These are phyloP conservation scores for Eira barbara DNA, from an alignment of 2,113 vertebrate species.

Conservation along the genomic window DNA sequence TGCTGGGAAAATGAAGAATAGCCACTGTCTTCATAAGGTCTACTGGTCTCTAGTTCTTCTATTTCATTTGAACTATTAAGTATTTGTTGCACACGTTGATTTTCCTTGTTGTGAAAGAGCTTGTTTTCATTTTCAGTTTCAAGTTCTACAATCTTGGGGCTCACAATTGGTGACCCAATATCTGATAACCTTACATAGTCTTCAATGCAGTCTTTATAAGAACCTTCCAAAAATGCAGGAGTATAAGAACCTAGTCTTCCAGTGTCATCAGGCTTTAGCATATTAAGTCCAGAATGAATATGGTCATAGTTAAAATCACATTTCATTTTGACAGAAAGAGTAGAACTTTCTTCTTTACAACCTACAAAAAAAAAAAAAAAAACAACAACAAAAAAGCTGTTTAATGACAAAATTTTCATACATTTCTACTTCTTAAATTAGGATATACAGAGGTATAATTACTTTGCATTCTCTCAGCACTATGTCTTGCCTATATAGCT, in stretches of 20 bases:
- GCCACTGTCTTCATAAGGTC: constrained; percentile 83
- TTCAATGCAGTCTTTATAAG: constrained; percentile 75
- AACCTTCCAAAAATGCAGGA: constrained; percentile 56
- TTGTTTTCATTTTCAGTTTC: constrained; percentile 75
- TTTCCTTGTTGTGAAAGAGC: constrained; percentile 84
- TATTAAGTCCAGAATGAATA: constrained; percentile 56
- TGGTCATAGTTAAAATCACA: constrained; percentile 63
- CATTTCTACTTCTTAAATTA: not conserved
- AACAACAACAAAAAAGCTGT: not conserved
- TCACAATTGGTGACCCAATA: constrained; percentile 48
- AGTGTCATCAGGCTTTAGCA: constrained; percentile 62
- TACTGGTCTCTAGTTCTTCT: constrained; percentile 72
- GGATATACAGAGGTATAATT: not conserved
- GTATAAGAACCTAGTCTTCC: constrained; percentile 65
- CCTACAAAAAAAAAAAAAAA: constrained; percentile 63
- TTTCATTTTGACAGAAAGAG: constrained; percentile 79
- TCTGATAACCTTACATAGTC: constrained; percentile 61
- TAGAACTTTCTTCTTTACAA: constrained; percentile 55
- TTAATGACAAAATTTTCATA: constrained; percentile 1
- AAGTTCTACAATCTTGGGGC: constrained; percentile 42
- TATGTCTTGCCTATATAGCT: not conserved
- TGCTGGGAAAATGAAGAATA: constrained; percentile 82
- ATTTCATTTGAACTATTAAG: constrained; percentile 64
- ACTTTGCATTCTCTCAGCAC: not conserved
- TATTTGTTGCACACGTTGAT: constrained; percentile 63